phyloP scores from a whole-genome alignment of 2,888 invertebrate genomes.

The Andrena haemorrhoa region DNA sequence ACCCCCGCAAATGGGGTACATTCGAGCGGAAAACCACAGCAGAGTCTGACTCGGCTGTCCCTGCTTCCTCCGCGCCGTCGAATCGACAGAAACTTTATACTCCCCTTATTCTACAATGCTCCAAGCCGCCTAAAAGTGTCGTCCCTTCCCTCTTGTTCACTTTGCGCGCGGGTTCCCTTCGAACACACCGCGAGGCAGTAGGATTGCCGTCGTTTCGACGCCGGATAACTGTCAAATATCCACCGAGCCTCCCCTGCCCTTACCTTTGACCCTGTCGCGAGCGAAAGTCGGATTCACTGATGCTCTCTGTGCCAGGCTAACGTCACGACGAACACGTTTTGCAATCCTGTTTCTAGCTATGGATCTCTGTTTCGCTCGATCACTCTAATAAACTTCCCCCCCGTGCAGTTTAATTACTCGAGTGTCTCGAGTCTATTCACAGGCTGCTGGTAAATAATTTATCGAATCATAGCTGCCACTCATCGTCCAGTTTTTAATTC shows the following conservation, averaged over 20 bases:
- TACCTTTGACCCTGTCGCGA: constrained; percentile 25
- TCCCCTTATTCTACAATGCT: not conserved
- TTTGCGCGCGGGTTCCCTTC: not conserved
- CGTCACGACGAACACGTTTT: not conserved
- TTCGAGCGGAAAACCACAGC: constrained; percentile 26
- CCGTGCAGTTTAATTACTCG: not conserved
- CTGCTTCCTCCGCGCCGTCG: constrained; percentile 17
- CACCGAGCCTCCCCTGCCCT: not conserved
- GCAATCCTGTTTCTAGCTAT: not conserved
- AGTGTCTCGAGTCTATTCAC: not conserved
- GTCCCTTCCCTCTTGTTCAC: constrained; percentile 1
- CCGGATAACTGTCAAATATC: constrained; percentile 53
- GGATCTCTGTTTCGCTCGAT: not conserved
- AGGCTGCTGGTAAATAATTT: no score
- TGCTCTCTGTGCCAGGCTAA: not conserved
- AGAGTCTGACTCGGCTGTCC: constrained; percentile 14
- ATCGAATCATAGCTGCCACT: not conserved
- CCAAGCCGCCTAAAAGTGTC: constrained; percentile 27
- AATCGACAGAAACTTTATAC: constrained; percentile 41
- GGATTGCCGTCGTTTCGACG: constrained; percentile 50
- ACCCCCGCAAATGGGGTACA: not conserved
- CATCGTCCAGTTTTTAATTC: no score
- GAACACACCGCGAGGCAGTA: constrained; percentile 5
- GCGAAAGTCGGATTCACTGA: constrained; percentile 45
- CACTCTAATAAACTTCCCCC: not conserved